Evolutionary conservation across 2,888 invertebrate species (phyloP).

Genomic region (Meghimatium bilineatum): DNA sequence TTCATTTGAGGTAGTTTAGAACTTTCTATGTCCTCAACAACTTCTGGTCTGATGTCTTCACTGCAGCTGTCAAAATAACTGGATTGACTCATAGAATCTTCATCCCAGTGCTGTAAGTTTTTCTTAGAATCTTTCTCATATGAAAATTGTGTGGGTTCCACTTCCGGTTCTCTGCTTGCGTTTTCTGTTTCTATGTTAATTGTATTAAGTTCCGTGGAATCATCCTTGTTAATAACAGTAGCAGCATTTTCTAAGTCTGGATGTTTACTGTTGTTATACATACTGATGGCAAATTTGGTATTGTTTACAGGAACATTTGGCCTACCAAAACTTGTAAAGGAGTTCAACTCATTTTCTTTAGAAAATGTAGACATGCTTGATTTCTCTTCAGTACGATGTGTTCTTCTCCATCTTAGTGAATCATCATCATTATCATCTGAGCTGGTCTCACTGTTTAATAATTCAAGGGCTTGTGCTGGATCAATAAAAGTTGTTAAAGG

Average conservation of each 20-base stretch:
- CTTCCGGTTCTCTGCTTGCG: neutral
- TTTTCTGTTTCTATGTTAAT: neutral
- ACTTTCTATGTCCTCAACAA: neutral
- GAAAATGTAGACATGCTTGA: slow-evolving; percentile 22
- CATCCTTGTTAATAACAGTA: neutral
- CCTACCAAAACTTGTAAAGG: slow-evolving; percentile 30
- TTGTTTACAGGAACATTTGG: neutral
- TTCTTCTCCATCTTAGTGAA: neutral
- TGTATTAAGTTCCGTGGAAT: neutral
- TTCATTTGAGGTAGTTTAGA: neutral
- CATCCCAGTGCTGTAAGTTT: neutral
- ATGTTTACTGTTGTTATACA: neutral
- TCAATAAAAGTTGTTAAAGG: slow-evolving; percentile 20
- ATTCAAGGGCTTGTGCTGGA: neutral
- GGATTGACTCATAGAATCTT: neutral
- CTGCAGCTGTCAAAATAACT: neutral
- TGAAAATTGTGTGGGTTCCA: neutral
- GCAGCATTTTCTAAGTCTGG: neutral
- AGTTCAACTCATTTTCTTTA: neutral
- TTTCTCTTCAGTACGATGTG: slow-evolving; percentile 1
- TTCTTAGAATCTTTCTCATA: neutral
- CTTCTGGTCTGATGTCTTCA: neutral
- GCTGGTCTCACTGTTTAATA: neutral
- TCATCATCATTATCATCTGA: neutral
- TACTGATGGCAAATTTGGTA: neutral